These are phyloP conservation scores for Hirtodrosophila alboralis DNA, from an alignment of 2,888 invertebrate species.

Conservation along the genomic window DNA sequence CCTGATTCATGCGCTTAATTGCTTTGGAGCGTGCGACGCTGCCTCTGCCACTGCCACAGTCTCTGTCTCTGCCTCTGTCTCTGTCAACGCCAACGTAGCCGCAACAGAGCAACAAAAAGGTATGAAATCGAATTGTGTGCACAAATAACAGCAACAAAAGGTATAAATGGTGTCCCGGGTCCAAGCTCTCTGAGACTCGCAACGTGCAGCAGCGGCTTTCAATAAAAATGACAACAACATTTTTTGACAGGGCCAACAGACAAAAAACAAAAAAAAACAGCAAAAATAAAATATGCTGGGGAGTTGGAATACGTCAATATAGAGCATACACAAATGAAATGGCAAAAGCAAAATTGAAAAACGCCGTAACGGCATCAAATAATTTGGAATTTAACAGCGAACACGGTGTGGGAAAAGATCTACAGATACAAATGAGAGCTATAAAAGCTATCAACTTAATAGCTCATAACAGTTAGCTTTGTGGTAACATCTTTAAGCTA, in stretches of 20 bases:
- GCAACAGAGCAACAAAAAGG: conserved; percentile 53
- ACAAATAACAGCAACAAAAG: conserved; percentile 66
- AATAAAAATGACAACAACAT: conserved; percentile 70
- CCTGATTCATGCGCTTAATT: conserved; percentile 81
- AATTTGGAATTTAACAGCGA: conserved; percentile 28
- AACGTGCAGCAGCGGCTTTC: conserved; percentile 51
- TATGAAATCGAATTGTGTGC: conserved; percentile 74
- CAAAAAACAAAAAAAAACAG: conserved; percentile 19
- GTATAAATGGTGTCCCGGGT: conserved; percentile 49
- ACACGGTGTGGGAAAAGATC: conserved; percentile 54
- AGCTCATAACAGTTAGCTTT: conserved; percentile 26
- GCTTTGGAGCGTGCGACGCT: conserved; percentile 78
- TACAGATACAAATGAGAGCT: conserved; percentile 28
- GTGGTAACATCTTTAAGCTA: too few relatives aligned
- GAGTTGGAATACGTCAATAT: conserved; percentile 53
- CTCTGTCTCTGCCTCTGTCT: conserved; percentile 21
- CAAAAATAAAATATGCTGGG: conserved; percentile 56
- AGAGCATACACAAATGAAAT: conserved; percentile 49
- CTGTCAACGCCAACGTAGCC: conserved; percentile 27
- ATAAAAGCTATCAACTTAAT: conserved; percentile 13
- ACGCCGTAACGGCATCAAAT: conserved; percentile 47
- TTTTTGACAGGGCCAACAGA: conserved; percentile 64
- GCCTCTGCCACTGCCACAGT: conserved; percentile 19
- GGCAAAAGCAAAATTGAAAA: conserved; percentile 58
- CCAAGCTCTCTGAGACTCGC: conserved; percentile 12